Conservation (phyloP, 2,797 vertebrate species). For the Megaceryle alcyon region DNA sequence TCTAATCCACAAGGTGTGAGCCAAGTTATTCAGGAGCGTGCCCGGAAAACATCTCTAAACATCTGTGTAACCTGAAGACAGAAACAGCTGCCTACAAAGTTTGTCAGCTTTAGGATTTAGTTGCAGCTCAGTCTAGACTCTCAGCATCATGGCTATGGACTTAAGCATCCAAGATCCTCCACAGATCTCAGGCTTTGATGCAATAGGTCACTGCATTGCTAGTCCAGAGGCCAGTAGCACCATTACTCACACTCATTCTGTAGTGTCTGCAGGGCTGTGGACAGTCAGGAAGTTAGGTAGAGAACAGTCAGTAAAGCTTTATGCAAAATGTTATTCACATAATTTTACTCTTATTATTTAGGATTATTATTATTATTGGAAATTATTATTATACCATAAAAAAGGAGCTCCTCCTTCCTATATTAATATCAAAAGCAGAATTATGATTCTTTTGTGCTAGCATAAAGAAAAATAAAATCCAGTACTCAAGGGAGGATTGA, state of each 20-base stretch:
- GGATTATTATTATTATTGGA: not conserved
- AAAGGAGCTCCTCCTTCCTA: not conserved
- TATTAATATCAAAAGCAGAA: not conserved
- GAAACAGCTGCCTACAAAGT: not conserved
- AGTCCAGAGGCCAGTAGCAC: not conserved
- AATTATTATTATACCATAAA: not conserved
- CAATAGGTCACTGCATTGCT: not conserved
- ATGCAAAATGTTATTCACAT: not conserved
- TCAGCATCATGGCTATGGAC: not conserved
- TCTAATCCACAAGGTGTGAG: not conserved
- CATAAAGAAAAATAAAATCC: not conserved
- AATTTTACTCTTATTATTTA: not conserved
- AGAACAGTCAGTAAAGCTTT: not conserved
- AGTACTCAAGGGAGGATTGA: not conserved
- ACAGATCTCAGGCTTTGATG: not conserved
- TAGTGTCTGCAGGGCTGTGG: not conserved
- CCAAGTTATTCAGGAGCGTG: not conserved
- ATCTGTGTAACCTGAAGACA: not conserved
- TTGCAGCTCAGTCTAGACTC: not conserved
- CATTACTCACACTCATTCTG: accelerated
- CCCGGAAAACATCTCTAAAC: not conserved
- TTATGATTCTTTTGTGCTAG: not conserved
- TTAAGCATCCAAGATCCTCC: not conserved
- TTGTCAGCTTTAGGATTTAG: not conserved
- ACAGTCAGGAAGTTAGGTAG: not conserved